Base-by-base conservation (phyloP, 1,140 invertebrate genomes). In the Papilio xuthus region DNA sequence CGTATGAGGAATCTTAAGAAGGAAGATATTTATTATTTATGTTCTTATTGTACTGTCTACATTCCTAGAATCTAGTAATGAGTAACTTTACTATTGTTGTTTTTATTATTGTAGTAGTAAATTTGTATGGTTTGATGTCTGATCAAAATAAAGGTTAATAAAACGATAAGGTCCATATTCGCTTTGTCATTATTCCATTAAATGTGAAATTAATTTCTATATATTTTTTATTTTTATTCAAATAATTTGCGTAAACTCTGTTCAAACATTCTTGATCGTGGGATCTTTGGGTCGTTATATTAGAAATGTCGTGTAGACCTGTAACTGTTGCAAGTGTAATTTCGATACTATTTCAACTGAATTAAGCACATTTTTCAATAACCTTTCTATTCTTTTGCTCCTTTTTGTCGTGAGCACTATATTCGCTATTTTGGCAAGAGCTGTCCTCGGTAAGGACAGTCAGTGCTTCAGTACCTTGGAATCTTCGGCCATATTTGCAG, bases 401-500 rank as follows among this genome's bases (percentile, higher is more conserved):
- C 0, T 50, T 12, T 20, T 23, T 37, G 50, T 60, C 37, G 32
- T 63, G 23, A 42, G 20, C 50, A 2, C 0, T 60, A 41, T 37
- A 41, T 76, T 63, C 53, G 53, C 53, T 76, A 60, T 60, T 76
- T 53, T 42, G 18, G 63, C 53, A 76, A 76, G 74, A 60, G 50
- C 18, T 63, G 32, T 76, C 53, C 4, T 10, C 50, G 53, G 53
- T 15, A 20, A 76, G 74, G 37, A 75, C 26, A 15, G 32, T 63
- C 74, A 41, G 37, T 4, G 12, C 13, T 4, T 56, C 10, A 23
- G 15, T 41, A 37, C 41, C 53, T 32, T 18, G 9, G 8, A 41
- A 75, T 37, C 28, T 76, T 56, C 50, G 37, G 50, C 37, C 60
- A 47, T 80, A 76, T 80, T 78, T 78, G 44, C 77, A 78, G 73